Evolutionary conservation across 2,797 vertebrate species (phyloP).

Genomic region (Scolopax bukidnonensis): DNA sequence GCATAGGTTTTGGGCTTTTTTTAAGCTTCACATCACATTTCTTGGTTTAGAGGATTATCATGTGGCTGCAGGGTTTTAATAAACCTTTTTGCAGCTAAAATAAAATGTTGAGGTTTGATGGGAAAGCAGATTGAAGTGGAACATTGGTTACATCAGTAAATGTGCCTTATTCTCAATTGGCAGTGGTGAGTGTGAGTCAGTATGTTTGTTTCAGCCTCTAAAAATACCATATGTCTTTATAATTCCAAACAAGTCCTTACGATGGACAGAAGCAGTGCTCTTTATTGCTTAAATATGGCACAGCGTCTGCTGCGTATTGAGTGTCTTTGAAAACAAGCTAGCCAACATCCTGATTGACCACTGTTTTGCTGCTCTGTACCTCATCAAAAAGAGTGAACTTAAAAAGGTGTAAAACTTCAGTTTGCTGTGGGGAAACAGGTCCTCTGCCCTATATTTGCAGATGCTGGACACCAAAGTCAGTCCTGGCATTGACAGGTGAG

Average conservation of each 20-base stretch:
- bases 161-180: slow-evolving; percentile 65
- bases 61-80: slow-evolving; percentile 39
- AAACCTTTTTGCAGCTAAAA: slow-evolving; percentile 64
- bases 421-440: not conserved
- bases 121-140: slow-evolving; percentile 54
- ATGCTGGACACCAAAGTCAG: slow-evolving; percentile 3
- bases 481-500: slow-evolving; percentile 41
- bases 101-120: slow-evolving; percentile 58
- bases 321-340: not conserved
- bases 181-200: slow-evolving; percentile 66
- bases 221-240: slow-evolving; percentile 67
- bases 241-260: slow-evolving; percentile 46
- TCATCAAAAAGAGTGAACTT: not conserved
- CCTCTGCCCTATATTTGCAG: not conserved
- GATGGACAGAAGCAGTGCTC: slow-evolving; percentile 42
- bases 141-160: slow-evolving; percentile 67
- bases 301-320: not conserved
- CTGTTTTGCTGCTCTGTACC: not conserved
- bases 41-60: not conserved
- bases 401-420: not conserved
- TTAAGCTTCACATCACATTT: not conserved
- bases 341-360: not conserved
- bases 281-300: slow-evolving; percentile 6
- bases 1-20: not conserved
- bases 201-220: slow-evolving; percentile 71